phyloP scores from a whole-genome alignment of 2,113 vertebrate species.

The Indicator maculatus region DNA sequence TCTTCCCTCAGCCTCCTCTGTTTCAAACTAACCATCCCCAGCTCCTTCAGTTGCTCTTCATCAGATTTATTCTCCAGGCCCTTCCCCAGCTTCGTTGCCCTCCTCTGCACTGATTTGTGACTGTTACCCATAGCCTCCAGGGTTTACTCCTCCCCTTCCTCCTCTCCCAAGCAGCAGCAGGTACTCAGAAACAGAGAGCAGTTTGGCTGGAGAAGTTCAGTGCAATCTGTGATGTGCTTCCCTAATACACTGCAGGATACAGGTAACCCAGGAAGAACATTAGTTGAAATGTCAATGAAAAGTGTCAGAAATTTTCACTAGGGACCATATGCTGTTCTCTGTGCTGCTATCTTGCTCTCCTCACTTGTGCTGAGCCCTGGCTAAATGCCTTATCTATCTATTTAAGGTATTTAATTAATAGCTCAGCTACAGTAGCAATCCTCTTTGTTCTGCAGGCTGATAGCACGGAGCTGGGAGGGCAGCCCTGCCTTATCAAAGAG shows the following conservation, averaged over 20 bases:
- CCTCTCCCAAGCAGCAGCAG: not conserved
- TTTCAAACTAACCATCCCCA: too few species aligned
- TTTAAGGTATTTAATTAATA: constrained; percentile 44
- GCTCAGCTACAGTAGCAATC: not conserved
- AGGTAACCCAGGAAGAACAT: not conserved
- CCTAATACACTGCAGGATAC: not conserved
- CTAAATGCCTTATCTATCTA: constrained; percentile 10
- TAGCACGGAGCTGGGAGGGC: not conserved
- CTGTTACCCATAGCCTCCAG: not conserved
- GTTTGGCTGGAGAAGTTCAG: not conserved
- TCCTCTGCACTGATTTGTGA: not conserved
- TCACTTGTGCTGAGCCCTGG: not conserved
- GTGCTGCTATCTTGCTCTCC: not conserved
- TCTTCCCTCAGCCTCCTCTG: too few species aligned
- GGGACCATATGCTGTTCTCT: not conserved
- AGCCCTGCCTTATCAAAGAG: not conserved
- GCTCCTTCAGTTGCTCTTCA: too few species aligned
- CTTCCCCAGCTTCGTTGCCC: too few species aligned
- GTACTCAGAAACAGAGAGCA: not conserved
- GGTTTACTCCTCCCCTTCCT: not conserved
- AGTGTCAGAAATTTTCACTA: not conserved
- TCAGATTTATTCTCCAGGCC: too few species aligned
- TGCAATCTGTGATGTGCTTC: not conserved
- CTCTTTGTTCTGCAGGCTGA: not conserved
- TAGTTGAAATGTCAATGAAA: constrained; percentile 2